Conservation (phyloP, 2,113 vertebrate genomes). For the Takifugu flavidus region DNA sequence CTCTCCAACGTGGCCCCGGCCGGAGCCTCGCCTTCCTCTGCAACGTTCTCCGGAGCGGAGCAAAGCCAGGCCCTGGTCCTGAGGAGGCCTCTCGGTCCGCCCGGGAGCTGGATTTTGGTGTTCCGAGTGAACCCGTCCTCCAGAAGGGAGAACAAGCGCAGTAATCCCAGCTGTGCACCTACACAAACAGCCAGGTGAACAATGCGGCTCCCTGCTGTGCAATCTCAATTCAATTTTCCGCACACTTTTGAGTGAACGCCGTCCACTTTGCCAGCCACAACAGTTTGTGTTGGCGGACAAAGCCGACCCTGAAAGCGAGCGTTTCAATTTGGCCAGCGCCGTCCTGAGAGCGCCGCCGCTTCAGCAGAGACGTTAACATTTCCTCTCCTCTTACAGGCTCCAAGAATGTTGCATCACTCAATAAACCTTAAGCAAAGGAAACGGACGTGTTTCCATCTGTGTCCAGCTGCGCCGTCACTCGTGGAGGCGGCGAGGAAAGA, state of each 20-base stretch:
- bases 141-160: conserved; percentile 12
- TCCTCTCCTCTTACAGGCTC: conserved; percentile 9
- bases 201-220: conserved; percentile 52
- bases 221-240: conserved; percentile 63
- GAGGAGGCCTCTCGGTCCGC: background rate
- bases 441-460: too few relatives aligned
- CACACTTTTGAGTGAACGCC: conserved; percentile 21
- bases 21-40: too few relatives aligned
- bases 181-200: conserved; percentile 39
- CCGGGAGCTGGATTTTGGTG: background rate
- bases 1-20: background rate
- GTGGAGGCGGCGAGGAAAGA: too few relatives aligned
- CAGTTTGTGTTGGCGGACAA: conserved; percentile 14
- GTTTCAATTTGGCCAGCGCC: conserved; percentile 6
- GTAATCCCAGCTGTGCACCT: conserved; percentile 14
- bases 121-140: conserved; percentile 17
- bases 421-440: too few relatives aligned
- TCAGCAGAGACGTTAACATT: conserved; percentile 8
- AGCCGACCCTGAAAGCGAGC: background rate
- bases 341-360: background rate
- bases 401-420: too few relatives aligned
- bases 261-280: conserved; percentile 27
- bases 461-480: too few relatives aligned
- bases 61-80: background rate
- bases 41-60: background rate